Conservation (phyloP, 1,140 invertebrate genomes). For the Asbolus verrucosus region DNA sequence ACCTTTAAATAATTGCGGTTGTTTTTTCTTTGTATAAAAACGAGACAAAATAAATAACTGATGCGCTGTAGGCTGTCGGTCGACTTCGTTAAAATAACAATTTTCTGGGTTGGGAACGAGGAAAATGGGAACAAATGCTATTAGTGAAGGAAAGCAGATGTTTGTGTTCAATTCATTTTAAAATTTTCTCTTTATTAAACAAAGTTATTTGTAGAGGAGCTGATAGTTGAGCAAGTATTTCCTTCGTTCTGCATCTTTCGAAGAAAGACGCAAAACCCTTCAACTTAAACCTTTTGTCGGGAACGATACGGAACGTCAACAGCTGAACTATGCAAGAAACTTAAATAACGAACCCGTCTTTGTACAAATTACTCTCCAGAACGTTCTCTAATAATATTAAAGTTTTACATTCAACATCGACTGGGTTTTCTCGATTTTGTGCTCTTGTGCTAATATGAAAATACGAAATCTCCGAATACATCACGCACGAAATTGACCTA, state of each 20-base stretch:
- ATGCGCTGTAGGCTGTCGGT: no score
- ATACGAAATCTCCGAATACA: no score
- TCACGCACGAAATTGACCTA: no score
- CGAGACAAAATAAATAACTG: no score
- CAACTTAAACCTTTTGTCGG: not conserved
- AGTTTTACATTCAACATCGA: no score
- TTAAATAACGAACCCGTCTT: not conserved
- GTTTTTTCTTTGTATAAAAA: no score
- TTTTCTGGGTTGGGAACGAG: no score
- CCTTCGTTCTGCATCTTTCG: not conserved
- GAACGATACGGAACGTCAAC: not conserved
- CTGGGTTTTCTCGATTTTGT: no score
- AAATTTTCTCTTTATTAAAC: not conserved
- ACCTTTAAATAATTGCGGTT: no score
- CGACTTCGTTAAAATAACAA: no score
- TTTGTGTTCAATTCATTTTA: not conserved
- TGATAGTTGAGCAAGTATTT: constrained; percentile 1
- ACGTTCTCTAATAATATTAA: not conserved
- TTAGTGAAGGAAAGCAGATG: not conserved
- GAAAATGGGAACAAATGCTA: not conserved
- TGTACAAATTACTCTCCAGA: not conserved
- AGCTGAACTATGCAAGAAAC: not conserved
- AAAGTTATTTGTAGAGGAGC: not conserved
- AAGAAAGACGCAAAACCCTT: not conserved
- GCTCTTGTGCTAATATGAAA: no score